Evolutionary conservation across 2,797 vertebrate species (phyloP).

Genomic region (Hydrolagus colliei): DNA sequence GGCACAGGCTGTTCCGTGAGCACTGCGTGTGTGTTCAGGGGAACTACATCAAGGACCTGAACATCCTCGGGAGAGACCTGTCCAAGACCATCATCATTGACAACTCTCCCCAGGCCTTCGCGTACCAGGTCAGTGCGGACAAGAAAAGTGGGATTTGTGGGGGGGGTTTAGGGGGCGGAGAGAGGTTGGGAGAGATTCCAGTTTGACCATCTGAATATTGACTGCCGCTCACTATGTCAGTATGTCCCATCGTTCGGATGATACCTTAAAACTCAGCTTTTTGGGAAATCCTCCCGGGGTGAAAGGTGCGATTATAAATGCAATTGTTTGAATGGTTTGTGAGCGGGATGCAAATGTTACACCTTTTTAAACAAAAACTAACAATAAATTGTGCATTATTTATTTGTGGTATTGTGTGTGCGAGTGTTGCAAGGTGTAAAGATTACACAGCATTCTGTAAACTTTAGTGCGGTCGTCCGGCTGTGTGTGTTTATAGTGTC

Average conservation of each 20-base stretch:
- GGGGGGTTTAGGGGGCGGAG: not conserved
- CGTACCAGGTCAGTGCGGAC: slow-evolving; percentile 77
- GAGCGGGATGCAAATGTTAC: no score
- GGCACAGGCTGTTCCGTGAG: slow-evolving; percentile 94
- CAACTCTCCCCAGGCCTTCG: slow-evolving; percentile 98
- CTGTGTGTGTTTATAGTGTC: not conserved
- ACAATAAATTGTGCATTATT: not conserved
- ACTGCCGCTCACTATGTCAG: no score
- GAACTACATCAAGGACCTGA: slow-evolving; percentile 97
- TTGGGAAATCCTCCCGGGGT: no score
- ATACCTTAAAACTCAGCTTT: no score
- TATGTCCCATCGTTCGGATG: no score
- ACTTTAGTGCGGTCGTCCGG: no score
- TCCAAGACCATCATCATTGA: slow-evolving; percentile 98
- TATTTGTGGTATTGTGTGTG: not conserved
- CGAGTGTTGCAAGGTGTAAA: no score
- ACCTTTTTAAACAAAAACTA: not conserved
- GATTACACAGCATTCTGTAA: no score
- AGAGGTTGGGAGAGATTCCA: no score
- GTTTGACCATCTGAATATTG: no score
- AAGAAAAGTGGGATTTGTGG: not conserved
- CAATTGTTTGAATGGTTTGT: no score
- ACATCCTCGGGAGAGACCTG: slow-evolving; percentile 94
- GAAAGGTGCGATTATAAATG: no score
- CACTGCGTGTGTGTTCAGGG: slow-evolving; percentile 98